phyloP scores from a whole-genome alignment of 2,113 vertebrate species.

The Hypomesus transpacificus region DNA sequence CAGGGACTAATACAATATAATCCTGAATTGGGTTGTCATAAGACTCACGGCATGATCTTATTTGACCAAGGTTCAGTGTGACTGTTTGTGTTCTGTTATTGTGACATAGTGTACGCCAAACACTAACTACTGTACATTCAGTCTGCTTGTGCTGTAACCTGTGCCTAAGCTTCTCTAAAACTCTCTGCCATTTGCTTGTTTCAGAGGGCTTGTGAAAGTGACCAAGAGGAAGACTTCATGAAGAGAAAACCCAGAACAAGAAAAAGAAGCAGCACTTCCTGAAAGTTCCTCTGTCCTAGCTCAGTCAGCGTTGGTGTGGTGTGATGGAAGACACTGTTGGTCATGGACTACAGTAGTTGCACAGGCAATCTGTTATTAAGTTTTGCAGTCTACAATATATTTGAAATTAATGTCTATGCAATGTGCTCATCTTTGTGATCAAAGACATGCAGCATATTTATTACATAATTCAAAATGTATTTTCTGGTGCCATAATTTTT shows the following conservation, averaged over 20 bases:
- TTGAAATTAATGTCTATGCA: conserved; percentile 6
- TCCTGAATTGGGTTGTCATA: too few species aligned
- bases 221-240: conserved; percentile 80
- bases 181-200: conserved; percentile 34
- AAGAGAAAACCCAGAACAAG: conserved; percentile 71
- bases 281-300: conserved; percentile 29
- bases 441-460: neutral
- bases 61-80: neutral
- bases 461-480: neutral
- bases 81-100: neutral
- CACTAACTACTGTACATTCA: too few species aligned
- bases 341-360: conserved; percentile 18
- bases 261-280: conserved; percentile 87
- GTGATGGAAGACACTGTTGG: conserved; percentile 2
- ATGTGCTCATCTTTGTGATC: conserved; percentile 6
- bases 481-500: neutral
- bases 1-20: neutral
- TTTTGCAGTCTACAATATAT: neutral
- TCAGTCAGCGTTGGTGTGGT: neutral
- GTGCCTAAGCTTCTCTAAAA: too few species aligned
- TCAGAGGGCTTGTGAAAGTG: conserved; percentile 88
- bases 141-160: too few species aligned
- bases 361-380: conserved; percentile 2
- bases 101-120: neutral
- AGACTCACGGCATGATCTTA: neutral